Conservation (phyloP, 2,888 invertebrate species). For the Acronicta aceris region DNA sequence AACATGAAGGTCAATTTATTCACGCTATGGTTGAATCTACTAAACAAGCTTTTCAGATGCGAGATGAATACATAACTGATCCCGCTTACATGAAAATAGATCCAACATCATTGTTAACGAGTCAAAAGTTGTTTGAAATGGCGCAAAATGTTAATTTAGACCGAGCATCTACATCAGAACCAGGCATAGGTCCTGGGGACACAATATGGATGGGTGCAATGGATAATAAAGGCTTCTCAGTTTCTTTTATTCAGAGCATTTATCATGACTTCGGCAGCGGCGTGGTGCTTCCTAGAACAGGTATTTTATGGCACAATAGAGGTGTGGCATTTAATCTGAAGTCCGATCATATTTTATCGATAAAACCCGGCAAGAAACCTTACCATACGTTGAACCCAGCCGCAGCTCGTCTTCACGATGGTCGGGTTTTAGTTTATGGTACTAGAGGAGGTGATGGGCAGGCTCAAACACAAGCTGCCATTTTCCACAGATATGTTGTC, state of each 20-base stretch:
- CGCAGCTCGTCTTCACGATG: slow-evolving; percentile 78
- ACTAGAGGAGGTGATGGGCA: slow-evolving; percentile 84
- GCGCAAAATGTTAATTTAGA: slow-evolving; percentile 68
- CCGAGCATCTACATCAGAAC: slow-evolving; percentile 58
- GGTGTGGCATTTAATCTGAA: slow-evolving; percentile 74
- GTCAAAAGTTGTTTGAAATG: slow-evolving; percentile 68
- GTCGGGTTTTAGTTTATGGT: slow-evolving; percentile 79
- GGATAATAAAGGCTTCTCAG: slow-evolving; percentile 82
- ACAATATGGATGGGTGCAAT: slow-evolving; percentile 84
- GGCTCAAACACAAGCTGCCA: slow-evolving; percentile 80
- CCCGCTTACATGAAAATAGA: slow-evolving; percentile 76
- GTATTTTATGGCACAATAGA: slow-evolving; percentile 83
- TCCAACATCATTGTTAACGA: slow-evolving; percentile 68
- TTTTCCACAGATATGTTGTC: slow-evolving; percentile 82
- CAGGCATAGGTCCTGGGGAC: slow-evolving; percentile 76
- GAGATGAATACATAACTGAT: slow-evolving; percentile 78
- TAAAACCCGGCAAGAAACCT: slow-evolving; percentile 82
- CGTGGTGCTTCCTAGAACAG: slow-evolving; percentile 78
- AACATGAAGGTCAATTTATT: slow-evolving; percentile 77
- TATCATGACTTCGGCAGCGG: slow-evolving; percentile 79
- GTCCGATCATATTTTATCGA: slow-evolving; percentile 65
- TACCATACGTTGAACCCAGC: slow-evolving; percentile 81
- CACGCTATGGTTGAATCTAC: slow-evolving; percentile 80
- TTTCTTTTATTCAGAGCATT: slow-evolving; percentile 83
- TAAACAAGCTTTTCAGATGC: slow-evolving; percentile 72